Percentiles rank a stretch among this genome's conserved stretches.
These are phyloP conservation scores for Pelmatolapia mariae DNA, from an alignment of 2,113 vertebrate species.

Conservation along the genomic window DNA sequence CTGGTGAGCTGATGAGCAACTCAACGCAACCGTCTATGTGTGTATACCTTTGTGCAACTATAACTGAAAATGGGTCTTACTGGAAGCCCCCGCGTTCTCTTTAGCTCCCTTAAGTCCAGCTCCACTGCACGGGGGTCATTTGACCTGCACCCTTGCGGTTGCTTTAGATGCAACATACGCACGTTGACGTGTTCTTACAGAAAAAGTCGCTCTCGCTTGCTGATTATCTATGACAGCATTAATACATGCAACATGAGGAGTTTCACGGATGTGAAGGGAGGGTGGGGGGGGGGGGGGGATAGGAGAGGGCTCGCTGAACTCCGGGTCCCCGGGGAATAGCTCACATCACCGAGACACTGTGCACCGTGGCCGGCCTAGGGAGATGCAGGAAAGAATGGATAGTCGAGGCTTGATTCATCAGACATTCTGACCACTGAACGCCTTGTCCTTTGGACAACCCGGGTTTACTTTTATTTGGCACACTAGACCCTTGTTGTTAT, in stretches of 20 bases:
- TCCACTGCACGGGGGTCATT: background rate
- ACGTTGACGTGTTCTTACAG: background rate
- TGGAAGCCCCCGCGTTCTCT: background rate
- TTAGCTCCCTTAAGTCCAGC: background rate
- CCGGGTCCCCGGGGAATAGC: constrained; percentile 19
- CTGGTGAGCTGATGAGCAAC: background rate
- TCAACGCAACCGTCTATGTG: background rate
- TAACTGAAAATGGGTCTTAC: background rate
- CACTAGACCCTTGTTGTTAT: background rate
- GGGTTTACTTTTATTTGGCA: background rate
- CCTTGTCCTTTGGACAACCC: background rate
- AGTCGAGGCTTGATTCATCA: background rate
- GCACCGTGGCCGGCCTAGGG: background rate
- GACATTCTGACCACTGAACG: background rate
- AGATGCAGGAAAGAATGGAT: background rate
- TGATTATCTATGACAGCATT: constrained; percentile 4
- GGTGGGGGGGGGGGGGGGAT: background rate
- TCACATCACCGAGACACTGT: background rate
- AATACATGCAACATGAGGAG: background rate
- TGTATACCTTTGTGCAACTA: background rate
- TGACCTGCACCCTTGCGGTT: background rate
- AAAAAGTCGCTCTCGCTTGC: background rate
- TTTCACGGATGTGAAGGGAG: constrained; percentile 5
- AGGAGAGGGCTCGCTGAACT: background rate
- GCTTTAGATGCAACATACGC: background rate